Evolutionary conservation across 2,113 vertebrate species (phyloP).

Genomic region (Callithrix jacchus): DNA sequence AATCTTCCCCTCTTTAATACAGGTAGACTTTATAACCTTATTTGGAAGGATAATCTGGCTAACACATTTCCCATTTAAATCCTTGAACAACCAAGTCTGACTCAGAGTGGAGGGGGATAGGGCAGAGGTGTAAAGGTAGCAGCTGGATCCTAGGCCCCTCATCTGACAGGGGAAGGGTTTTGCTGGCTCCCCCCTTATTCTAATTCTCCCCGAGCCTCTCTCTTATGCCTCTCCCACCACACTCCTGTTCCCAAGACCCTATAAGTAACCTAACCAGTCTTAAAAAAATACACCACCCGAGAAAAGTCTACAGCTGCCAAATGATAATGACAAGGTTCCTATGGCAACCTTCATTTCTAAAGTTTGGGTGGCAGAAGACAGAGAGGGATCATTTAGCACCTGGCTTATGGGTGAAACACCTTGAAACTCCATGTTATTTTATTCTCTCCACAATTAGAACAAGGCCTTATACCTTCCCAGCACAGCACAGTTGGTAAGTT

Average conservation of each 20-base stretch:
- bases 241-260: not conserved
- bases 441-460: not conserved
- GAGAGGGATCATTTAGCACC: constrained; percentile 68
- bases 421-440: not conserved
- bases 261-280: not conserved
- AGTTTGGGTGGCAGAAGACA: constrained; percentile 52
- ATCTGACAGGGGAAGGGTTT: rapidly evolving
- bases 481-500: not conserved
- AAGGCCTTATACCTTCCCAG: not conserved
- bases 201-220: too few species aligned
- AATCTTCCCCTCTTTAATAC: not conserved
- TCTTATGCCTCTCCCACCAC: not conserved
- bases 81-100: not conserved
- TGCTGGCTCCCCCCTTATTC: not conserved
- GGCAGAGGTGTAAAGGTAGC: not conserved
- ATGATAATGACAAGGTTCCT: constrained; percentile 61
- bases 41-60: not conserved
- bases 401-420: constrained; percentile 29
- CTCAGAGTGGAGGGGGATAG: not conserved
- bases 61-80: not conserved
- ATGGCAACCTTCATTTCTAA: constrained; percentile 78
- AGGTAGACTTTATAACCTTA: not conserved
- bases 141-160: not conserved
- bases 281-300: constrained; percentile 52
- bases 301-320: not conserved